phyloP scores from a whole-genome alignment of 2,888 invertebrate genomes.

The Lasioglossum villosulum region DNA sequence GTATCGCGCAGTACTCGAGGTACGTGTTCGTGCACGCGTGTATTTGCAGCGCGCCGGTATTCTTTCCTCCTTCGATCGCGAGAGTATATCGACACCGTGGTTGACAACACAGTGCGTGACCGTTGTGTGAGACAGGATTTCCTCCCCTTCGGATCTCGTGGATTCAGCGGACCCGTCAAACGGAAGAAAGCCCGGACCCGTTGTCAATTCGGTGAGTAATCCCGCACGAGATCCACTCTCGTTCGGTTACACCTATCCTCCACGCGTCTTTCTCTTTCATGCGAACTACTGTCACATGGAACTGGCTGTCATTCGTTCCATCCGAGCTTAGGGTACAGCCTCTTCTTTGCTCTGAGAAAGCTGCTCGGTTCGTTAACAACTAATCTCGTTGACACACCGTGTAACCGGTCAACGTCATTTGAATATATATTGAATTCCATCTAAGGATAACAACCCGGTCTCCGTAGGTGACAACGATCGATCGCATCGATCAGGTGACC shows the following conservation, averaged over 20 bases:
- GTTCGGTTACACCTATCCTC: neutral
- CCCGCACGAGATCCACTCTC: neutral
- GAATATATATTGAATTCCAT: neutral
- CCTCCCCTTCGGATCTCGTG: conserved; percentile 34
- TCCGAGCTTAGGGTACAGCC: too few species aligned
- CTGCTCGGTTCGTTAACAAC: neutral
- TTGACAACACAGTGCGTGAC: conserved; percentile 62
- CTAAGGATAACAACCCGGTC: neutral
- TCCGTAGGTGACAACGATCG: neutral
- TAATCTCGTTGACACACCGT: neutral
- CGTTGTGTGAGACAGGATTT: conserved; percentile 59
- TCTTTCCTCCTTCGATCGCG: conserved; percentile 15
- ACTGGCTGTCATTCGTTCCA: neutral
- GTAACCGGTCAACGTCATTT: neutral
- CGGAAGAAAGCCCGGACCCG: conserved; percentile 22
- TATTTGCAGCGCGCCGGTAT: conserved; percentile 32
- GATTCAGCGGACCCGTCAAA: conserved; percentile 40
- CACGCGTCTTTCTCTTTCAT: neutral
- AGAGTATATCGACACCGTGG: conserved; percentile 25
- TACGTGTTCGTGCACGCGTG: conserved; percentile 57
- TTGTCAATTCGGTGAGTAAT: conserved; percentile 60
- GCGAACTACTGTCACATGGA: neutral
- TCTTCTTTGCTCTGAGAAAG: neutral
- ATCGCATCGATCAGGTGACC: neutral
- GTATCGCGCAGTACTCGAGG: conserved; percentile 67